phyloP scores from a whole-genome alignment of 2,888 invertebrate genomes.

The Leptinotarsa juncta region DNA sequence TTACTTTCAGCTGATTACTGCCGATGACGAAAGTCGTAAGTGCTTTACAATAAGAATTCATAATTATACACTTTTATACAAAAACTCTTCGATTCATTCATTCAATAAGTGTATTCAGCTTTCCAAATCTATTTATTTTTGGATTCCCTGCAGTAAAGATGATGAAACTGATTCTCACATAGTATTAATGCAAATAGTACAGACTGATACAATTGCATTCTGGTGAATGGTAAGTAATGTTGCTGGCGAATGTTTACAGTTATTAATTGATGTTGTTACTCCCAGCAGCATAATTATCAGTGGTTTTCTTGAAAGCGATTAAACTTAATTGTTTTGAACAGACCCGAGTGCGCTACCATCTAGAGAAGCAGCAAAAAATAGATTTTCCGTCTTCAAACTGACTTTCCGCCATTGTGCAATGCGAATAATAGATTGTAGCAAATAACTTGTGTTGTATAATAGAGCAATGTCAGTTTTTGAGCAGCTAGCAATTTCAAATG shows the following conservation, averaged over 20 bases:
- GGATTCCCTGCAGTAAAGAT: not conserved
- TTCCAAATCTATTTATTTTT: no score
- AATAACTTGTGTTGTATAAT: constrained; percentile 49
- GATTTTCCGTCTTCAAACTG: constrained; percentile 46
- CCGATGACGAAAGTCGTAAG: no score
- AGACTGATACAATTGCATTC: not conserved
- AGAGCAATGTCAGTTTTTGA: constrained; percentile 53
- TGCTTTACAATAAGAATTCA: no score
- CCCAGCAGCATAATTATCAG: constrained; percentile 49
- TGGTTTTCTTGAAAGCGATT: constrained; percentile 51
- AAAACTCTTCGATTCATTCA: no score
- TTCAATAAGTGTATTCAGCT: no score
- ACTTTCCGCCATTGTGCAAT: constrained; percentile 50
- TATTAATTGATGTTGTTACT: constrained; percentile 46
- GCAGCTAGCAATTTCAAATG: constrained; percentile 45
- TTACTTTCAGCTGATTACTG: no score
- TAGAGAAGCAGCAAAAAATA: constrained; percentile 48
- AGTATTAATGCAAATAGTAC: not conserved
- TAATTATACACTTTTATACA: no score
- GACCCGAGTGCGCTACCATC: constrained; percentile 51
- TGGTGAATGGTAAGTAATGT: constrained; percentile 1
- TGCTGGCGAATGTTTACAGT: constrained; percentile 37
- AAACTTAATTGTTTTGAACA: constrained; percentile 45
- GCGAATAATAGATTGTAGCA: constrained; percentile 47
- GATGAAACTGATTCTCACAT: not conserved